Evolutionary conservation across 2,113 vertebrate species (phyloP).

Genomic region (Carettochelys insculpta): DNA sequence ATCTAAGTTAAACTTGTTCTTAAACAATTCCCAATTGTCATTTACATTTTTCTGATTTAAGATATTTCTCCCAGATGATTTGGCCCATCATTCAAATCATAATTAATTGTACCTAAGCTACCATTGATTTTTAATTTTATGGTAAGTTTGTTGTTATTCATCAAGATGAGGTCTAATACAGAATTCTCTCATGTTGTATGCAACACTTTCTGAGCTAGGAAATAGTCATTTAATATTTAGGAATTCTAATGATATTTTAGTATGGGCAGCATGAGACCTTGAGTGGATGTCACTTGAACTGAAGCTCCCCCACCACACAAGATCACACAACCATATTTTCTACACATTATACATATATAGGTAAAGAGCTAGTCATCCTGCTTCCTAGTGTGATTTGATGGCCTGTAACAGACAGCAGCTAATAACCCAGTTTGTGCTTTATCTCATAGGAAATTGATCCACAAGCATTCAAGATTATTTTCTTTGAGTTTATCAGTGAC

Average conservation of each 20-base stretch:
- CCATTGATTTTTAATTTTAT: neutral
- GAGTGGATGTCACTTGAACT: neutral
- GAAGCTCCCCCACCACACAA: neutral
- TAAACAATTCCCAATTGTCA: too few relatives aligned
- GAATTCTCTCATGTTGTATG: neutral
- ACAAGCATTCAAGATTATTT: neutral
- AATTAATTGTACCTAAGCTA: neutral
- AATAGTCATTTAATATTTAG: neutral
- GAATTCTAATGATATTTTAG: neutral
- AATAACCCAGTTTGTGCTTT: neutral
- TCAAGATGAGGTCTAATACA: neutral
- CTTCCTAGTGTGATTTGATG: neutral
- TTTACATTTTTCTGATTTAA: too few relatives aligned
- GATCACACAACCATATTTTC: neutral
- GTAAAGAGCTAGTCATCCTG: neutral
- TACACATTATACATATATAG: neutral
- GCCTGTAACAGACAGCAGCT: neutral
- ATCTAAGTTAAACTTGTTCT: too few relatives aligned
- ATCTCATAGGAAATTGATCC: neutral
- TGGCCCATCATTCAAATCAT: too few relatives aligned
- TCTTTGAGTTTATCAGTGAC: neutral
- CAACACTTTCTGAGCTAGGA: neutral
- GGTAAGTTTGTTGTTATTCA: neutral
- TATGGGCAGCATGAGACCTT: neutral
- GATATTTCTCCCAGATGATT: too few relatives aligned